Evolutionary conservation across 2,888 invertebrate species (phyloP).

Genomic region (Terebella lapidaria): DNA sequence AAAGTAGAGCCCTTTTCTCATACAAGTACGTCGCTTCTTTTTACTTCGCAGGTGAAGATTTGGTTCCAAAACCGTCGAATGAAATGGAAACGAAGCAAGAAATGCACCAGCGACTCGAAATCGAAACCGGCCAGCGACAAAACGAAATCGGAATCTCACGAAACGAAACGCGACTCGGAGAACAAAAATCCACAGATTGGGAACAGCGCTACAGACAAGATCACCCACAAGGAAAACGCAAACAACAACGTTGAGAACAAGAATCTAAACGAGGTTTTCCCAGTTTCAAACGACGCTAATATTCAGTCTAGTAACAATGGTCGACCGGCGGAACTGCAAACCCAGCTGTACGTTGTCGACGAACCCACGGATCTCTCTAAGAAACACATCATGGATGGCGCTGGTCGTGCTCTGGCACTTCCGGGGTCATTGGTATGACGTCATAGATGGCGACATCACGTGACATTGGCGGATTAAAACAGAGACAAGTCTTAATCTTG

Average conservation of each 20-base stretch:
- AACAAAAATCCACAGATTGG: too few species aligned
- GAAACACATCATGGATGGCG: not conserved
- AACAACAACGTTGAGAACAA: not conserved
- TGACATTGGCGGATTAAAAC: too few species aligned
- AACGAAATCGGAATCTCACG: not conserved
- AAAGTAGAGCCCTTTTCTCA: too few species aligned
- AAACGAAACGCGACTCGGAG: not conserved
- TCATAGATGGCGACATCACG: too few species aligned
- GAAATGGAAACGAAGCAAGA: constrained; percentile 14
- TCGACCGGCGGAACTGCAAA: not conserved
- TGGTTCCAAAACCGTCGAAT: constrained; percentile 88
- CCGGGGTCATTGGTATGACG: too few species aligned
- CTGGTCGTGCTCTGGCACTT: too few species aligned
- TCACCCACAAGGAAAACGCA: not conserved
- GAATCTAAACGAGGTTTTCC: not conserved
- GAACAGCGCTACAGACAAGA: not conserved
- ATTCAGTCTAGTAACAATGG: not conserved
- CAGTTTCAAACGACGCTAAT: not conserved
- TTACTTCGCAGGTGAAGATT: constrained; percentile 55
- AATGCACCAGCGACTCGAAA: not conserved
- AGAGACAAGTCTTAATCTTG: too few species aligned
- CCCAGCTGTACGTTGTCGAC: not conserved
- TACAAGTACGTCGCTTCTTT: too few species aligned
- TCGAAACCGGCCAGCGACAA: not conserved
- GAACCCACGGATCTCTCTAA: not conserved